These are phyloP conservation scores for Tachina fera DNA, from an alignment of 2,888 invertebrate species.

Conservation along the genomic window DNA sequence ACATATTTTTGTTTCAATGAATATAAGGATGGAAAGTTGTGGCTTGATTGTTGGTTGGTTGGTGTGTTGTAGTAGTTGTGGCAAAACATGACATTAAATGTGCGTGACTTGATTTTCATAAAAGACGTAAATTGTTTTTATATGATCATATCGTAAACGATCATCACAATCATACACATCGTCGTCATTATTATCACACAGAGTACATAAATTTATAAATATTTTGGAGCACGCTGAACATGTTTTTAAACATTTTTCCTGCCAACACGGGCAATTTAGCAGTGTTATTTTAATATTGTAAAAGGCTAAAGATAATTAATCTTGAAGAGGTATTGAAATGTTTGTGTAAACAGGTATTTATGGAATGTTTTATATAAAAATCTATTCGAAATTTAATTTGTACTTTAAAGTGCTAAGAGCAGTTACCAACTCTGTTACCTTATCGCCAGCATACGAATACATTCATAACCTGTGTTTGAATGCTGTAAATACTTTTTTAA, in stretches of 20 bases:
- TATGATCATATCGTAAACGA: constrained; percentile 72
- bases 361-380: not conserved
- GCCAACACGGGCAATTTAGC: not conserved
- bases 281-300: not conserved
- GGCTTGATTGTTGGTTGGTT: constrained; percentile 36
- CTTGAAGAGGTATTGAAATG: not conserved
- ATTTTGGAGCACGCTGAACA: constrained; percentile 31
- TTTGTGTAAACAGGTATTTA: not conserved
- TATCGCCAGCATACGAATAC: no score
- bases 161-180: constrained; percentile 72
- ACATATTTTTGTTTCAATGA: constrained; percentile 2
- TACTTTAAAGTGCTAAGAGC: not conserved
- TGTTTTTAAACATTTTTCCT: constrained; percentile 1
- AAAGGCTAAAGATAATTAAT: constrained; percentile 13
- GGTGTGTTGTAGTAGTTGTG: constrained; percentile 62
- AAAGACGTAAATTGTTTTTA: constrained; percentile 70
- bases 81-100: constrained; percentile 72
- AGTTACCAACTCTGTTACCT: no score
- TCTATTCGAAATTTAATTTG: not conserved
- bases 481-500: not conserved
- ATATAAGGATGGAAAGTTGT: not conserved
- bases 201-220: constrained; percentile 23
- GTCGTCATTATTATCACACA: constrained; percentile 13
- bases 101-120: constrained; percentile 73
- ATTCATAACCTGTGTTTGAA: not conserved